Percentiles rank a stretch among this genome's conserved stretches.
Evolutionary conservation across 2,888 invertebrate genomes (phyloP).

Genomic region (Seladonia tumulorum): DNA sequence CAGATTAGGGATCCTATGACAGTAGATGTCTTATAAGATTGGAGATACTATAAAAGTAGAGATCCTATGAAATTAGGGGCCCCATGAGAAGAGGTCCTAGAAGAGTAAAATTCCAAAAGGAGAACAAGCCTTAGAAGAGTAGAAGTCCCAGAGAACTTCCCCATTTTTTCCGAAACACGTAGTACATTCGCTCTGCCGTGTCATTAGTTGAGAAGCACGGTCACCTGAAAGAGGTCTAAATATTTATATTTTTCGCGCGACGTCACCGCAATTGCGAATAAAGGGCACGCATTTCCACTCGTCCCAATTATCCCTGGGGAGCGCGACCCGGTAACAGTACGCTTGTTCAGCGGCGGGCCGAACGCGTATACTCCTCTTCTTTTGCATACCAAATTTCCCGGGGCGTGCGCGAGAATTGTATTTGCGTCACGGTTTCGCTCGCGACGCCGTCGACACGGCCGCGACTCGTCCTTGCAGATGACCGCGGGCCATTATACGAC

Average conservation of each 20-base stretch:
- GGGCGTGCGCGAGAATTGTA: constrained; percentile 18
- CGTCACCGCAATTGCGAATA: background rate
- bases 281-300: background rate
- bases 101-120: background rate
- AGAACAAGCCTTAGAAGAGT: background rate
- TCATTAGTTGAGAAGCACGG: background rate
- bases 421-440: constrained; percentile 17
- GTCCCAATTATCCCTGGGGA: background rate
- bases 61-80: too few species aligned
- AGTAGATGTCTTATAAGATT: too few species aligned
- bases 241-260: background rate
- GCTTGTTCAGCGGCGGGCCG: background rate
- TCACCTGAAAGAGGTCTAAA: background rate
- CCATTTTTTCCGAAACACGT: background rate
- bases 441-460: background rate
- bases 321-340: background rate
- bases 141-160: background rate
- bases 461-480: constrained; percentile 18
- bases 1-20: too few species aligned
- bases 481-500: constrained; percentile 50
- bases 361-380: constrained; percentile 13
- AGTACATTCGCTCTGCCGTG: background rate
- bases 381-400: constrained; percentile 35
- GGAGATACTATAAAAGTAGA: too few species aligned
- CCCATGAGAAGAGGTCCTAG: too few species aligned